These are phyloP conservation scores for Andrena camellia DNA, from an alignment of 2,888 invertebrate genomes.

Conservation along the genomic window DNA sequence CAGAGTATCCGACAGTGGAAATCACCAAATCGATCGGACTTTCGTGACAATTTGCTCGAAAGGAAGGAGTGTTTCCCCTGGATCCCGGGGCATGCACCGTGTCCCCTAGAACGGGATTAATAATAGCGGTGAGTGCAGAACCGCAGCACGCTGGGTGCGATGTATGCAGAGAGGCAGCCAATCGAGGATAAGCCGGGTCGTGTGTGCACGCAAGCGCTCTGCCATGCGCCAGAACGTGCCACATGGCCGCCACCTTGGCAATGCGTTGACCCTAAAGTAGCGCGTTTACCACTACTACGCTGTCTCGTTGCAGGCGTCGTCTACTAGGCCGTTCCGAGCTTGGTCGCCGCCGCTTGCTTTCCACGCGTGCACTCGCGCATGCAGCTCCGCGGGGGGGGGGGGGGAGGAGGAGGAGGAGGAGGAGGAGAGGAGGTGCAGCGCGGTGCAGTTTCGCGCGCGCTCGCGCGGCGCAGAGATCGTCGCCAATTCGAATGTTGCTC, in stretches of 20 bases:
- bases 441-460: conserved; percentile 25
- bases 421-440: background rate
- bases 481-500: conserved; percentile 50
- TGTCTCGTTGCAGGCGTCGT: conserved; percentile 34
- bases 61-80: background rate
- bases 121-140: conserved; percentile 52
- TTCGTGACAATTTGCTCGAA: background rate
- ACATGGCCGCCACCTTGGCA: conserved; percentile 84
- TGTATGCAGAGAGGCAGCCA: conserved; percentile 42
- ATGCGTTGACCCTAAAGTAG: conserved; percentile 83
- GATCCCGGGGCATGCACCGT: conserved; percentile 29
- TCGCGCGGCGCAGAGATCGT: conserved; percentile 29
- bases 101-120: conserved; percentile 53
- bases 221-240: conserved; percentile 79
- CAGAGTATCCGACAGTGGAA: background rate
- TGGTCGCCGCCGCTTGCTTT: conserved; percentile 22
- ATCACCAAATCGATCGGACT: background rate
- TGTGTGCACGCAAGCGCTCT: conserved; percentile 70
- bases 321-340: conserved; percentile 33
- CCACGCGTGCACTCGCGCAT: conserved; percentile 38
- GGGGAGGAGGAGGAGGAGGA: too few relatives aligned
- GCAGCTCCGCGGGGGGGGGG: background rate
- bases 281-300: conserved; percentile 63
- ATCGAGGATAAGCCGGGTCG: conserved; percentile 62
- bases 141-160: conserved; percentile 41